Conservation (phyloP, 30 jellyfish, hydroid and myxozoan genomes). For the Pseudorhiza aurosa region DNA sequence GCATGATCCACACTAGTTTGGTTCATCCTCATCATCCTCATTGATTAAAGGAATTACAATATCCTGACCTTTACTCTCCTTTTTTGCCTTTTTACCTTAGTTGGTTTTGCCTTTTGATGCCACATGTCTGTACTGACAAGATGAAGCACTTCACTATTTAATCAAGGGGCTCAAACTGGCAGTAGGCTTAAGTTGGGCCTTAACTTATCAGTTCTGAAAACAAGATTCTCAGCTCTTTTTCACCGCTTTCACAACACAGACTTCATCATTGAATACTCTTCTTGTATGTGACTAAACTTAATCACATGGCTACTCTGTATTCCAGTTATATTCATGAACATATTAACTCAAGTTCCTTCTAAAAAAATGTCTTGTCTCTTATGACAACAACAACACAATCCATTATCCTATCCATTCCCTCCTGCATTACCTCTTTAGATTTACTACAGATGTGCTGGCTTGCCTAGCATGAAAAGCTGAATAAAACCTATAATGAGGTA, state of each 20-base stretch:
- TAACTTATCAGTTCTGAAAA: neutral
- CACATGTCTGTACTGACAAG: slow-evolving; percentile 11
- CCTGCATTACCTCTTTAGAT: too few relatives aligned
- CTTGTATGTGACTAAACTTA: too few relatives aligned
- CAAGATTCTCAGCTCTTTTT: neutral
- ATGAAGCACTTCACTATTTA: neutral
- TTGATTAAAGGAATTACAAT: slow-evolving; percentile 17
- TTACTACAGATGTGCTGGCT: too few relatives aligned
- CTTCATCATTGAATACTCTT: neutral
- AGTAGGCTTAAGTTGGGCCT: neutral
- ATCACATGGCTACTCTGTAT: too few relatives aligned
- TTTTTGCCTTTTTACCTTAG: neutral
- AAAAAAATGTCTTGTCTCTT: too few relatives aligned
- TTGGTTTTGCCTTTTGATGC: slow-evolving; percentile 27
- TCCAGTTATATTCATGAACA: too few relatives aligned
- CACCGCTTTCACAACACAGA: neutral
- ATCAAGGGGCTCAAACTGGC: neutral
- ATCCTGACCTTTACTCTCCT: slow-evolving; percentile 23
- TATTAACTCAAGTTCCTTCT: too few relatives aligned
- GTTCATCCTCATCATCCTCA: slow-evolving; percentile 18
- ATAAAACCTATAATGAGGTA: too few relatives aligned
- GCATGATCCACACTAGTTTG: slow-evolving; percentile 21
- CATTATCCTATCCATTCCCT: too few relatives aligned
- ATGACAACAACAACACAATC: too few relatives aligned
- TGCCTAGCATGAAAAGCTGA: too few relatives aligned